A percentile compares a stretch with the other conserved stretches of the same genome.
These are phyloP conservation scores for Caenorhabditis doughertyi DNA, from an alignment of 2,888 invertebrate genomes.

Conservation along the genomic window DNA sequence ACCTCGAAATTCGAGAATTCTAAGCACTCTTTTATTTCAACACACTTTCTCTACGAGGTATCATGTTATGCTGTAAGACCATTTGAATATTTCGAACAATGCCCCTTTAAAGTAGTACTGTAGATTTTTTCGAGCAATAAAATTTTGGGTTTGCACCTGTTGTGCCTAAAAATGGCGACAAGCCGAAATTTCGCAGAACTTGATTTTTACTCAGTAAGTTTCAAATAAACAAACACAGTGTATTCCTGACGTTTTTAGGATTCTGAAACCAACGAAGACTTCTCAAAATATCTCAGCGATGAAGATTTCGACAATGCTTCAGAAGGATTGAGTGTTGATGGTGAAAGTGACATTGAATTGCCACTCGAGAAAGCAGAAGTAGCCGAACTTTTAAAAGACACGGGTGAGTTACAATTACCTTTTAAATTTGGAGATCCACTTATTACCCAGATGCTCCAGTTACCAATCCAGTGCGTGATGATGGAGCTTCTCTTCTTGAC, in stretches of 20 bases:
- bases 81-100: too few species aligned
- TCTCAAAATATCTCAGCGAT: constrained; percentile 29
- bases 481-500: constrained; percentile 26
- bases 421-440: background rate
- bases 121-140: background rate
- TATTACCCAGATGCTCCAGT: constrained; percentile 19
- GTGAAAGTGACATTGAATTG: constrained; percentile 6
- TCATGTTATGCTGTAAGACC: too few species aligned
- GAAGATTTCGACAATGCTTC: constrained; percentile 1
- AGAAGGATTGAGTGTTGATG: background rate
- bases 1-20: too few species aligned
- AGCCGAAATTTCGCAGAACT: constrained; percentile 20
- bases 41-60: too few species aligned
- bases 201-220: constrained; percentile 46
- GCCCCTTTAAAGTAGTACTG: constrained; percentile 8
- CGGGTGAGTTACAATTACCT: background rate
- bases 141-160: constrained; percentile 1
- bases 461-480: background rate
- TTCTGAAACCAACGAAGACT: constrained; percentile 30
- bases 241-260: constrained; percentile 17
- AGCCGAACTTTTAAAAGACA: constrained; percentile 12
- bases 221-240: background rate
- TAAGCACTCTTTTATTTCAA: too few species aligned
- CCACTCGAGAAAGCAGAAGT: constrained; percentile 4
- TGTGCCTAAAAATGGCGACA: constrained; percentile 14